Base-by-base conservation (phyloP, 2,888 invertebrate species). In the Drosophila peninsularis region DNA sequence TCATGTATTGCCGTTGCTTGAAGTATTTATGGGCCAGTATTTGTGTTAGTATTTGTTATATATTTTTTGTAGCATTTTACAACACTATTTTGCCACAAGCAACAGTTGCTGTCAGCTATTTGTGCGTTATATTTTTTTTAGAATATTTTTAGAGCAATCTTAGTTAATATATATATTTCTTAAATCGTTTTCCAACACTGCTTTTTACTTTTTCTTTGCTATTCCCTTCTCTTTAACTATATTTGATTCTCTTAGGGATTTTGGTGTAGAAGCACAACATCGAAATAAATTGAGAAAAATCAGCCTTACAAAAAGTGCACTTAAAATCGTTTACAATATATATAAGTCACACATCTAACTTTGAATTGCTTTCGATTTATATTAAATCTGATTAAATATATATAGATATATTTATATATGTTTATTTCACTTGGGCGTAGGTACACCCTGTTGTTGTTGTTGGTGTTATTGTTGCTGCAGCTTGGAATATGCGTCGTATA, bases 271-370 rank as follows among this genome's bases (percentile, higher is more conserved):
- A 89, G 90, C 90, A 91, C 91, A 90, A 91, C 91, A 91, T 90
- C 82, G 82, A 82, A 91, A 91, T 90, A 91, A 80, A 79, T 80
- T 57, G 68, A 88, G 82, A 83, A 89, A 92, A 91, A 91, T 91
- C 91, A 91, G 92, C 92, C 91, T 91, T 91, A 90, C 88, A 88
- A 88, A 47, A 84, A 91, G 91, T 91, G 90, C 90, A 91, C 91
- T 90, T 90, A 89, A 88, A 83, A 89, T 82, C 76, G 80, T 75
- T 74, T 71, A 81, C 71, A 72, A 63, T 68, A 75, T 68, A 75
- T 62, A 75, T 62, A 71, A 70, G 57, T 71, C 77, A 76, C 68
- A 72, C 78, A 82, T 70, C 64, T 57, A 70, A 66, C 30, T 56
- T 64, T 60, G 63, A 90, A 89, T 90, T 91, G 89, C 88, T 89